A percentile compares a stretch with the other conserved stretches of the same genome.
phyloP scores from a whole-genome alignment of 2,888 invertebrate species.

The Hofmannophila pseudospretella region DNA sequence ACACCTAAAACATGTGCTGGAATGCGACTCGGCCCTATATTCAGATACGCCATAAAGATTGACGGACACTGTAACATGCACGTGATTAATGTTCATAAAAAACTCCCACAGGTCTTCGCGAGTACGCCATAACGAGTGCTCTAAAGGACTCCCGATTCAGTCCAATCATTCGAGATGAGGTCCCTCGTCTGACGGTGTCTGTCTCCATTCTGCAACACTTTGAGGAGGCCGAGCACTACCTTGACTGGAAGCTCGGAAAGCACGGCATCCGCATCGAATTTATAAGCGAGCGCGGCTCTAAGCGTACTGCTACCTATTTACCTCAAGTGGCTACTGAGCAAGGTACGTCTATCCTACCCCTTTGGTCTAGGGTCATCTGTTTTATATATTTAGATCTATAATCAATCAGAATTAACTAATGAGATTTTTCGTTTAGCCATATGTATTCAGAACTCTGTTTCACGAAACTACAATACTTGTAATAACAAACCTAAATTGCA shows the following conservation, averaged over 20 bases:
- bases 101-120: slow-evolving; percentile 89
- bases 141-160: slow-evolving; percentile 98
- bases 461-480: too few species aligned
- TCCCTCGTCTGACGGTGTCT: slow-evolving; percentile 94
- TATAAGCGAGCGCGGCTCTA: slow-evolving; percentile 93
- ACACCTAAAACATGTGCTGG: too few species aligned
- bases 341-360: slow-evolving; percentile 84
- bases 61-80: too few species aligned
- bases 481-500: too few species aligned
- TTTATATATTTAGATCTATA: too few species aligned
- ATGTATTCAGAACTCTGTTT: too few species aligned
- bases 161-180: slow-evolving; percentile 95
- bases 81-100: too few species aligned
- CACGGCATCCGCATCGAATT: slow-evolving; percentile 99
- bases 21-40: too few species aligned
- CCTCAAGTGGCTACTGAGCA: slow-evolving; percentile 99
- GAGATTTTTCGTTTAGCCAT: too few species aligned
- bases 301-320: slow-evolving; percentile 97
- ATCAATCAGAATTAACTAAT: too few species aligned
- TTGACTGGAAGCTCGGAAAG: slow-evolving; percentile 98
- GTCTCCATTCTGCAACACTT: slow-evolving; percentile 98
- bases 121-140: slow-evolving; percentile 98
- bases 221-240: slow-evolving; percentile 95
- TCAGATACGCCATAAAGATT: too few species aligned
- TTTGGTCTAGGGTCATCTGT: neutral